Base-by-base conservation (phyloP, 1,140 invertebrate species). In the Dreissena rostriformis region DNA sequence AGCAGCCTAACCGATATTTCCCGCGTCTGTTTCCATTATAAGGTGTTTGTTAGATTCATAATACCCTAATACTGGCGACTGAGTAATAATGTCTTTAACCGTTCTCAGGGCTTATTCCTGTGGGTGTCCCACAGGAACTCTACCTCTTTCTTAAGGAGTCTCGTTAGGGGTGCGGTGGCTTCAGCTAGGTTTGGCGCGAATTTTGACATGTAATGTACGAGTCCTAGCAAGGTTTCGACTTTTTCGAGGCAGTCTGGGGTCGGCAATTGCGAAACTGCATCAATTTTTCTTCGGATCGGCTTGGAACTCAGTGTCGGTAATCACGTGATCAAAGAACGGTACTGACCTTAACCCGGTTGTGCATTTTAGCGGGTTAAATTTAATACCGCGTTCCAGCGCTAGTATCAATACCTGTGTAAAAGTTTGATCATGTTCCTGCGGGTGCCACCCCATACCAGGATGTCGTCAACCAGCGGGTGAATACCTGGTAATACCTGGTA, bases 1-100 rank as follows among this genome's bases (percentile, higher is more conserved):
- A 89, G 91, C 90, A 7, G 93, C 93, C 19, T 94, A 67, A 14
- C 91, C 94, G 53, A 86, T 28, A 65, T 91, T 73, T 24, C 90
- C 92, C 4, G 91, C 91, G 87, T 95, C 94, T 1, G 90, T 89
- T 51, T 89, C 63, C 14, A 88, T 70, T 1, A 76, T 66, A 10
- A 57, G 22, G 12, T 4, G n/a, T 70, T n/a, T n/a, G n/a, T n/a
- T n/a, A n/a, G 67, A 10, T 10, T 70, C 70, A 49, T 24, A 52
- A n/a, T 72, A 72, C 7, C 29, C 70, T 51, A 72, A 49, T 72
- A 72, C 70, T 15, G 39, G 70, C 2, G 17, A 12, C 17, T 51
- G 24, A 51, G 70, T 51, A 22, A 72, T 72, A 72, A 52, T 51
- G 11, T 51, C 7, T 49, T 75, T 75, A 2, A 75, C 53, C 19